Conservation (phyloP, 2,113 vertebrate species). For the Podiceps cristatus region DNA sequence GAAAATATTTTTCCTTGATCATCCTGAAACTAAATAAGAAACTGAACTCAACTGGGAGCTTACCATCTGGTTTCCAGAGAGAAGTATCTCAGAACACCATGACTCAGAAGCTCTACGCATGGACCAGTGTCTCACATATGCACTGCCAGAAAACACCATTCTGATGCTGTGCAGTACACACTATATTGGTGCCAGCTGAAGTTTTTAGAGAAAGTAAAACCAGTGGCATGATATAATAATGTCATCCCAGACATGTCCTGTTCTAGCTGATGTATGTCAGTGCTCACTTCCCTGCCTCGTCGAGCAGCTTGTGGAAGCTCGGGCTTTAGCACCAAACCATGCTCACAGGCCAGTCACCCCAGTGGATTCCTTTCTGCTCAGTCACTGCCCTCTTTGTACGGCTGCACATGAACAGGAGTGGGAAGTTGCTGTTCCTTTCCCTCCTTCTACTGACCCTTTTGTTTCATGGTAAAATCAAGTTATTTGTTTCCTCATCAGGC, state of each 20-base stretch:
- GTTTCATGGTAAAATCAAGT: neutral
- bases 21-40: neutral
- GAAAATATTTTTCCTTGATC: neutral
- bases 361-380: neutral
- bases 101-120: neutral
- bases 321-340: neutral
- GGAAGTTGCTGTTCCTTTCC: neutral
- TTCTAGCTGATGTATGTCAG: neutral
- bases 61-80: neutral
- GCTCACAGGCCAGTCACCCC: neutral
- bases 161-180: neutral
- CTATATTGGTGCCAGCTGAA: neutral
- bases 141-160: neutral
- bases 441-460: neutral
- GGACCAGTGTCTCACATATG: rapidly evolving
- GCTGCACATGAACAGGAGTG: neutral
- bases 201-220: neutral
- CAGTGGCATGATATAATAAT: neutral
- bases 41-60: neutral
- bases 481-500: neutral
- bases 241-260: neutral
- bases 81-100: neutral
- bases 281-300: neutral
- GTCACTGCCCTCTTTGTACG: neutral
- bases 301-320: neutral